phyloP scores from a whole-genome alignment of 2,888 invertebrate genomes.

The Tenthredo scrophulariae region DNA sequence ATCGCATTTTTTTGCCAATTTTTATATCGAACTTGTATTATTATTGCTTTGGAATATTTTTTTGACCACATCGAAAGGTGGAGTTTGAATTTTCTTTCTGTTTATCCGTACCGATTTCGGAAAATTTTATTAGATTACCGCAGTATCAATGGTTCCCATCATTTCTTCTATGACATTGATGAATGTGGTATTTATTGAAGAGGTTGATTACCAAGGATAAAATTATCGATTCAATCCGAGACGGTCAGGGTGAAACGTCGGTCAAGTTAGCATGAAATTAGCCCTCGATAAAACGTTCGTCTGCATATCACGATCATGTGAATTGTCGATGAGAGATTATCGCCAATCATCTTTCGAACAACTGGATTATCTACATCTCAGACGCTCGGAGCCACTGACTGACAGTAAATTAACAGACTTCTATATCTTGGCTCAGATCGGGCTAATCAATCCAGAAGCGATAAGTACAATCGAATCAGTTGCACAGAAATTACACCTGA shows the following conservation, averaged over 20 bases:
- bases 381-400: not conserved
- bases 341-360: not conserved
- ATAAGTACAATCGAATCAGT: constrained; percentile 10
- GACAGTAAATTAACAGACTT: constrained; percentile 7
- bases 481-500: not conserved
- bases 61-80: too few species aligned
- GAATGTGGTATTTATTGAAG: not conserved
- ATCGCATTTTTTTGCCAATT: not conserved
- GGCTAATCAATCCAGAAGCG: constrained; percentile 17
- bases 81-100: not conserved
- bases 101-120: not conserved
- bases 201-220: not conserved
- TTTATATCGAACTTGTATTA: not conserved
- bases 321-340: not conserved
- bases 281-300: not conserved
- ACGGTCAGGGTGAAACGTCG: not conserved
- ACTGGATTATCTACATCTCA: constrained; percentile 6
- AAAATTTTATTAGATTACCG: too few species aligned
- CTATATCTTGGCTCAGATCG: not conserved
- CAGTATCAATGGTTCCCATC: not conserved
- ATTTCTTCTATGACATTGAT: not conserved
- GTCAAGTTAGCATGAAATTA: not conserved
- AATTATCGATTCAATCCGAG: too few species aligned
- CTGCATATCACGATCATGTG: not conserved
- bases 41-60: too few species aligned